phyloP scores from a whole-genome alignment of 2,797 vertebrate genomes.

The Octomys mimax region DNA sequence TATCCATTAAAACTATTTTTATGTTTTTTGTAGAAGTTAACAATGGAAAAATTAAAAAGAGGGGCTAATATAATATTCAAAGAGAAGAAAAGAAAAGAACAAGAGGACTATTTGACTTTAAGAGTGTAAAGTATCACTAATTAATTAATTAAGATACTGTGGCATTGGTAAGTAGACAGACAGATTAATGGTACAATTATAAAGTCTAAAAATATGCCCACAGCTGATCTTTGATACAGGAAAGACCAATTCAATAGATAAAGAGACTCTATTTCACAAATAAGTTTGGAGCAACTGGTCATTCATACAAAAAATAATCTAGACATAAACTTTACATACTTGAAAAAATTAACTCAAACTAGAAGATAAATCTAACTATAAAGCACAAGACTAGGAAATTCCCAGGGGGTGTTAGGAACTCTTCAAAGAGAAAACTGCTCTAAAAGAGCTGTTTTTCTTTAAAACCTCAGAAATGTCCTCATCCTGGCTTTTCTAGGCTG shows the following conservation, averaged over 20 bases:
- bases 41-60: neutral
- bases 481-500: neutral
- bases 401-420: neutral
- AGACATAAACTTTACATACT: neutral
- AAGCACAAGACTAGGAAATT: neutral
- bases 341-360: neutral
- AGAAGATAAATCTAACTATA: neutral
- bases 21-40: neutral
- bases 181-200: neutral
- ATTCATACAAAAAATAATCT: neutral
- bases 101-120: neutral
- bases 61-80: neutral
- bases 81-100: neutral
- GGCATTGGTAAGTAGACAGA: neutral
- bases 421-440: neutral
- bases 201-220: neutral
- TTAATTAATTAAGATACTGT: neutral
- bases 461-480: constrained; percentile 7
- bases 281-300: neutral
- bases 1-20: neutral
- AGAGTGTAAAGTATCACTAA: neutral
- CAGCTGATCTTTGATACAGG: neutral
- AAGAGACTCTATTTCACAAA: neutral
- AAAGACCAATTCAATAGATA: neutral
- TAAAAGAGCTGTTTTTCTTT: neutral